Conservation (phyloP, 2,888 invertebrate species). For the Thumatha senex region DNA sequence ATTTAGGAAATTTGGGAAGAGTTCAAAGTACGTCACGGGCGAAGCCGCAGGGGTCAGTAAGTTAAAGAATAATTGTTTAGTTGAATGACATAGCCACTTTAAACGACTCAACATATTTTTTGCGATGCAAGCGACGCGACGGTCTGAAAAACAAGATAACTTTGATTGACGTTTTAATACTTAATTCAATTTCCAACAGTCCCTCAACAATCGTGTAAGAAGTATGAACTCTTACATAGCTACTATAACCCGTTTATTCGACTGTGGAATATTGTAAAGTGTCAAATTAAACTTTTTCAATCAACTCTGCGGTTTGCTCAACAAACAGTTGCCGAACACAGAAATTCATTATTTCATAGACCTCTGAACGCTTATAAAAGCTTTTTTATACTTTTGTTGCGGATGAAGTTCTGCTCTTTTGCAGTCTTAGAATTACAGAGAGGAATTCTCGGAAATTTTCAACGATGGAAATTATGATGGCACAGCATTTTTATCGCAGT, state of each 20-base stretch:
- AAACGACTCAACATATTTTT: neutral
- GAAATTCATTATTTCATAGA: conserved; percentile 44
- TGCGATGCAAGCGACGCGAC: neutral
- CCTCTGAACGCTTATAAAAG: conserved; percentile 28
- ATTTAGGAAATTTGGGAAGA: too few species aligned
- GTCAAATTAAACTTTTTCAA: conserved; percentile 68
- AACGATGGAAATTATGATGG: neutral
- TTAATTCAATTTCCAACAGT: neutral
- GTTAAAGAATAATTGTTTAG: neutral
- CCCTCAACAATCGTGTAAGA: conserved; percentile 19
- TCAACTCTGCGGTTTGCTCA: conserved; percentile 43
- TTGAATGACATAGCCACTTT: neutral
- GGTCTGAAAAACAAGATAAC: neutral
- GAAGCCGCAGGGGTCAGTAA: neutral
- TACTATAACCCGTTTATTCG: conserved; percentile 15
- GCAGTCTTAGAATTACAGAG: too few species aligned
- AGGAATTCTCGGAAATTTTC: neutral
- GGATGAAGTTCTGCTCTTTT: conserved; percentile 23
- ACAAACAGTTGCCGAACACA: conserved; percentile 31
- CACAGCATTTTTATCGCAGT: too few species aligned
- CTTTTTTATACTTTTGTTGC: conserved; percentile 32
- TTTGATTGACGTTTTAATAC: too few species aligned
- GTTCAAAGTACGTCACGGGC: too few species aligned
- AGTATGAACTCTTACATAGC: conserved; percentile 17
- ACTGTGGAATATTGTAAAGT: conserved; percentile 40